Base-by-base conservation (phyloP, 1,140 invertebrate genomes). In the Heliothis subflexa region DNA sequence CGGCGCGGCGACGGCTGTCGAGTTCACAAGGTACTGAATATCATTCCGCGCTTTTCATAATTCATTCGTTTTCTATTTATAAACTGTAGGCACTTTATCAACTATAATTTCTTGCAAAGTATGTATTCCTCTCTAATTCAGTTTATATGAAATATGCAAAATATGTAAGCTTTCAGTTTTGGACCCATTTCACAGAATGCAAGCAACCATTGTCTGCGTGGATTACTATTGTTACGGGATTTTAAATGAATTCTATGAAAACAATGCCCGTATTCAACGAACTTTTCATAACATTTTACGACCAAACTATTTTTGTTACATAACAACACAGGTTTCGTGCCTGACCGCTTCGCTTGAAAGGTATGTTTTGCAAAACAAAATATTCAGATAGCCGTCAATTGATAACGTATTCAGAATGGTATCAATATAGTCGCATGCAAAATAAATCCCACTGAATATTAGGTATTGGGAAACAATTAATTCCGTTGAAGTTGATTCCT, bases 401-500 rank as follows among this genome's bases (percentile, higher is more conserved):
- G 47, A 52, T 40, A 55, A 10, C 68, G 13, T 28, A 28, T 70
- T 50, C 21, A 7, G 68, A n/a, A 71, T 55, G 50, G 68, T 33
- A 12, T 52, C 66, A 52, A 52, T 52, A 21, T 52, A 21, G 45
- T 66, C 49, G n/a, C 40, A 70, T 70, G 9, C 52, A 50, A 52
- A 70, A 52, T 33, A 52, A 61, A 55, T 54, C 14, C 25, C 21
- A 28, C 68, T 55, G 52, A 55, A 71, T 55, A 71, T 71, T 71
- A 71, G 52, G 50, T 71, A 71, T 55, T 50, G 68, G 50, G 50
- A 71, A 71, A 71, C 68, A 71, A 55, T 71, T 50, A 71, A 71
- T 71, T 55, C 50, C 47, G 18, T 55, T 71, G 14, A 49, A 55
- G 68, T 71, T 71, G 33, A 71, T 71, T 71, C 68, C 52, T 71